Evolutionary conservation across 1,140 invertebrate genomes (phyloP), one percentile per base, ranked within the genome.

Genomic region (Drosophila orena): DNA sequence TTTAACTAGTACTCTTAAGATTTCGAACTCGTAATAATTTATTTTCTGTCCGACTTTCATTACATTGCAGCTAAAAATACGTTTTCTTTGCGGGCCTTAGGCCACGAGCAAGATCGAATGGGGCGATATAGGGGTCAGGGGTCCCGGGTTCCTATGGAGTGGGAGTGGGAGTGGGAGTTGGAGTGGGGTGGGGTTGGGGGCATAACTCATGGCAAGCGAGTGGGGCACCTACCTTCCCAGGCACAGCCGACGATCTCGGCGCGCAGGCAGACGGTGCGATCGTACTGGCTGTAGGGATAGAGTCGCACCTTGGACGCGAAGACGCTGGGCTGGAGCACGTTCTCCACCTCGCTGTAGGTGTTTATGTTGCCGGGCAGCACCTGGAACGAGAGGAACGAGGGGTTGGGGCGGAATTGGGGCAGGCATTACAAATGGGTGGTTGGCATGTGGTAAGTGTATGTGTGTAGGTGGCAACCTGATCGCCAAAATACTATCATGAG

Each of bases 241-340:
- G 94, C 94, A 91, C 97, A 98, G 60, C 97, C 97, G 83, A 97
- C 96, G 55, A 98, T 93, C 93, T 98, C 97, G 7, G 98, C 97
- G 76, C 98, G 93, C 95, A 98, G 96, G 93, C 98, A 98, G 17
- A 98, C 97, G 0, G 97, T 98, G 49, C 98, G 94, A 24, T 97
- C 96, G 91, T 98, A 96, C 61, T 96, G 94, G 57, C 97, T 97
- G 93, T 96, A 97, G 14, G 98, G 98, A 85, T 98, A 95, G 92
- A 98, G 96, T 46, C 97, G 95, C 46, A 98, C 95, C 93, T 95
- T 96, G 44, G 95, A 96, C 1, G 97, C 97, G 35, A 98, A 94
- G 74, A 98, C 96, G 8, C 97, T 96, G 5, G 96, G 95, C 84
- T 97, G 96, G 72, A 98, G 93, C 60, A 94, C 93, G 68, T 97